Evolutionary conservation across 2,113 vertebrate species (phyloP).

Genomic region (Mesembrinibis cayennensis): DNA sequence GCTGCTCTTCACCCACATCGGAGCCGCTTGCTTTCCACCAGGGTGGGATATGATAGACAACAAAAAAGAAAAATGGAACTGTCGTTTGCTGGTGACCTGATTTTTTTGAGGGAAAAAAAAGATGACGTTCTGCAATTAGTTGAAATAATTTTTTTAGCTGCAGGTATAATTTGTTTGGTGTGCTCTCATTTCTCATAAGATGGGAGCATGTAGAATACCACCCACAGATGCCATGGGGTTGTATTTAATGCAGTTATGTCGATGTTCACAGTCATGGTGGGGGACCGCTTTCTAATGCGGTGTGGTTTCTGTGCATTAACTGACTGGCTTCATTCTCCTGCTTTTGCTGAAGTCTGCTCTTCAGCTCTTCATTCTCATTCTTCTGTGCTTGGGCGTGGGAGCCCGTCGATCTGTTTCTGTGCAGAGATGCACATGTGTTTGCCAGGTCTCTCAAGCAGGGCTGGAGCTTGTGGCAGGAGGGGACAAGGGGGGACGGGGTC

Average conservation of each 20-base stretch:
- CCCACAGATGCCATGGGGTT: background rate
- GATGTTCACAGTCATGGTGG: background rate
- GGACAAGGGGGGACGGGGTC: fast-evolving
- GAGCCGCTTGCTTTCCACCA: background rate
- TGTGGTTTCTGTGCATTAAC: background rate
- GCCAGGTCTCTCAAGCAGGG: background rate
- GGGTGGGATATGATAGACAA: background rate
- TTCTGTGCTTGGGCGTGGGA: background rate
- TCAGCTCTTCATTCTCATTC: background rate
- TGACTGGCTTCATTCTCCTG: background rate
- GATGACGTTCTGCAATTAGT: background rate
- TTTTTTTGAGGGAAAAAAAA: background rate
- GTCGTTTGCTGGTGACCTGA: background rate
- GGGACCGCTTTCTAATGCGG: fast-evolving
- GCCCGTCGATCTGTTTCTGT: too few species aligned
- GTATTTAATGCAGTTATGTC: background rate
- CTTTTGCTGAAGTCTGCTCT: background rate
- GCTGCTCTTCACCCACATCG: background rate
- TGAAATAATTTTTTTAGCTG: background rate
- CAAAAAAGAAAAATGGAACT: background rate
- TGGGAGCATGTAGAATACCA: background rate
- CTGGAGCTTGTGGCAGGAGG: background rate
- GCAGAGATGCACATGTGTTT: background rate
- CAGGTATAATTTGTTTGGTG: background rate
- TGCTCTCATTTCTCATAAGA: background rate